Base-by-base conservation (phyloP, 2,888 invertebrate genomes). In the Athalia rosae region DNA sequence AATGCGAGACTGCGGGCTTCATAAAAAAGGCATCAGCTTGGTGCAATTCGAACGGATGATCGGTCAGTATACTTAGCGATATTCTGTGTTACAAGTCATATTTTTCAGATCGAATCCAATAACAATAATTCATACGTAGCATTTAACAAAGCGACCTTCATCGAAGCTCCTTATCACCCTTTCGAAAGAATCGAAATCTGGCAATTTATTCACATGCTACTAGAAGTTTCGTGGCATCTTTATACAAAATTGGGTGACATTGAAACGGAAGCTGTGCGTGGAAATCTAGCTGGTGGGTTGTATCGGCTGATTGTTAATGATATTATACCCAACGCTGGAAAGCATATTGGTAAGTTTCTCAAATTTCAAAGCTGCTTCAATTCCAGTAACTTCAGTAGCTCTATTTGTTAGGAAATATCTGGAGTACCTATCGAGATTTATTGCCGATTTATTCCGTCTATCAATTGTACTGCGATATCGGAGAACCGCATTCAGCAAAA, bases 161-260 rank as follows among this genome's bases (percentile, higher is more conserved):
- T 92, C 1, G 90, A 88, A 77, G 86, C 87, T 4, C 85, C 90
- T 0, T 92, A 93, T 82, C 83, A 91, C 83, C 93, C 93, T 0
- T 93, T 93, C 83, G 93, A 93, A 82, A 91, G 90, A 81, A 91
- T 93, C 82, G 92, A 92, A 85, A 92, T 92, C 83, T 93, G 93
- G 92, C 93, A 94, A 85, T 93, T 93, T 86, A 77, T 93, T 53
- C 92, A 93, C 79, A 91, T 92, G 53, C 82, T 93, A 9, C 88
- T 93, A 79, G 90, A 92, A 58, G 89, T 92, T 45, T 91, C 92
- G 3, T 91, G 90, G 85, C 89, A 88, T 81, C 81, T 92, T 28
- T 92, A 92, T 82, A 88, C 90, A 1, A 90, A 90, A 82, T 87
- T 83, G 78, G 81, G 86, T 62, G 80, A 91, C 50, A 89, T 90